A percentile compares a stretch with the other conserved stretches of the same genome.
phyloP scores from a whole-genome alignment of 2,888 invertebrate species.

The Rhopalosiphum nymphaeae region DNA sequence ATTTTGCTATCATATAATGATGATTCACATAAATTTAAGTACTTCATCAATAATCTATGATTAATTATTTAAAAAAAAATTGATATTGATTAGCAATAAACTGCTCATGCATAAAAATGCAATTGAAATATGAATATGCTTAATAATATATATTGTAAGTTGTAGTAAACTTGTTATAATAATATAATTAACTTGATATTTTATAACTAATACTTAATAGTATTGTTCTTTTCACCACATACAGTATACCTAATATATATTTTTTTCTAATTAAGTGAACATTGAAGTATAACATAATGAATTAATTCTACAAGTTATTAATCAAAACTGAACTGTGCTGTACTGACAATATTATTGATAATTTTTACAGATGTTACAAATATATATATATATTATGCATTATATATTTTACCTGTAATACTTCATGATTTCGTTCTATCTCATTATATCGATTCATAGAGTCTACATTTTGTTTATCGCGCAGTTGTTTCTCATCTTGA shows the following conservation, averaged over 20 bases:
- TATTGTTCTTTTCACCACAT: not conserved
- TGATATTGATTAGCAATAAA: not conserved
- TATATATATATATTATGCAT: too few species aligned
- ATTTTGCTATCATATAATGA: not conserved
- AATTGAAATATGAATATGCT: not conserved
- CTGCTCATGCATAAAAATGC: not conserved
- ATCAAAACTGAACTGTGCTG: not conserved
- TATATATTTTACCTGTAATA: constrained; percentile 71
- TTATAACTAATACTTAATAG: not conserved
- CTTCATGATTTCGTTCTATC: constrained; percentile 74
- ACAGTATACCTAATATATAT: not conserved
- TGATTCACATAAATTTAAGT: not conserved
- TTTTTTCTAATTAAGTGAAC: not conserved
- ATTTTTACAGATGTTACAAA: not conserved
- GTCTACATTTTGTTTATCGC: constrained; percentile 73
- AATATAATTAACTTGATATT: not conserved
- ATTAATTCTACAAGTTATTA: not conserved
- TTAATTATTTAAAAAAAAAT: not conserved
- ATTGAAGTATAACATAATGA: not conserved
- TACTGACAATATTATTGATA: not conserved
- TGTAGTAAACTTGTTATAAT: not conserved
- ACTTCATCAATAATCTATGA: not conserved
- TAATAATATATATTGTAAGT: not conserved
- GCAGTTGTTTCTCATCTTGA: constrained; percentile 72
- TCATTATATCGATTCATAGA: constrained; percentile 73